Percentiles rank a stretch among this genome's conserved stretches.
Conservation (phyloP, 2,888 invertebrate genomes). For the Listrodromus nycthemerus region DNA sequence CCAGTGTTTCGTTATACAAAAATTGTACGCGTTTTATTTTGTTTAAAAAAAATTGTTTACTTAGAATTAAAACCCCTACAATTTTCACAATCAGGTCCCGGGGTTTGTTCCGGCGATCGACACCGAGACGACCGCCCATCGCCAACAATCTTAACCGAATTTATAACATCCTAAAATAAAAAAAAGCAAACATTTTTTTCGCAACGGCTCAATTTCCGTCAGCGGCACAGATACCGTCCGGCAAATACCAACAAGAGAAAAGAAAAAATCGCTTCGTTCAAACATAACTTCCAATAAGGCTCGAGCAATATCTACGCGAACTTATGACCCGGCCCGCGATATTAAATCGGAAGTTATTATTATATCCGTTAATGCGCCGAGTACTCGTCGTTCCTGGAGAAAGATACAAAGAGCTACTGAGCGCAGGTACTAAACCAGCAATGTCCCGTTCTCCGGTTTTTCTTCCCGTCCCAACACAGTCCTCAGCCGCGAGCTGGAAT, state of each 20-base stretch:
- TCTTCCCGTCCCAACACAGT: conserved; percentile 8
- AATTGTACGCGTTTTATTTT: not conserved
- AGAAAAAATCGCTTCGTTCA: not conserved
- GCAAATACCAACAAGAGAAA: not conserved
- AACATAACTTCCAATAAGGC: conserved; percentile 1
- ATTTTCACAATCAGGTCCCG: not conserved
- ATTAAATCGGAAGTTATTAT: conserved; percentile 75
- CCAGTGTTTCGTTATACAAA: too few species aligned
- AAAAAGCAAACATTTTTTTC: not conserved
- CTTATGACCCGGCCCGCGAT: conserved; percentile 49
- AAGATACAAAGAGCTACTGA: conserved; percentile 33
- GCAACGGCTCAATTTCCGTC: too few species aligned
- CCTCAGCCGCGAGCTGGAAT: not conserved
- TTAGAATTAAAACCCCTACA: not conserved
- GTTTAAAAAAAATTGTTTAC: not conserved
- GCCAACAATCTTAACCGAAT: not conserved
- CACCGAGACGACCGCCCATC: not conserved
- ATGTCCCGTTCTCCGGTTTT: conserved; percentile 12
- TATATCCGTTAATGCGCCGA: conserved; percentile 53
- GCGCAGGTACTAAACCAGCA: conserved; percentile 53
- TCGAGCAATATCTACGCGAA: not conserved
- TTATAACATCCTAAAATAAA: not conserved
- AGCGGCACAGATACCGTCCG: not conserved
- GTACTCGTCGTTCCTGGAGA: not conserved
- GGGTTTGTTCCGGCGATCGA: not conserved